phyloP scores from a whole-genome alignment of 2,797 vertebrate species.

The Pteronotus mesoamericanus region DNA sequence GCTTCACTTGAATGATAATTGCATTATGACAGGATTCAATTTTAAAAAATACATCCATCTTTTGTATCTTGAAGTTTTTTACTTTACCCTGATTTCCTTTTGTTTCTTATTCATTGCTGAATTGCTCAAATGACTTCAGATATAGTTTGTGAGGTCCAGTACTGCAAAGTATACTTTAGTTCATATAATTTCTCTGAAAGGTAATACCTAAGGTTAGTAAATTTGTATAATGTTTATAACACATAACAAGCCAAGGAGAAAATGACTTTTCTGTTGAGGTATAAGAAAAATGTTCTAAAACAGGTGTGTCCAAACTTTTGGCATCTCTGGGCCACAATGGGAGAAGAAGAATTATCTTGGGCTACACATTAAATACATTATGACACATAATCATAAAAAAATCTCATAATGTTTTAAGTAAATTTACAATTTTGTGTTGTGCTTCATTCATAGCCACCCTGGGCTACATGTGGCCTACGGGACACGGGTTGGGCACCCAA shows the following conservation, averaged over 20 bases:
- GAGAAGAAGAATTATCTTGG: no score
- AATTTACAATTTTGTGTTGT: no score
- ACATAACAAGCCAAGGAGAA: background rate
- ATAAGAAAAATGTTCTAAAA: background rate
- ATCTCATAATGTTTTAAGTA: no score
- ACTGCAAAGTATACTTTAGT: background rate
- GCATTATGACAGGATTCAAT: background rate
- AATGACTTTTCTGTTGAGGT: background rate
- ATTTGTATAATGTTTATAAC: background rate
- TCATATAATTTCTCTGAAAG: slow-evolving; percentile 26
- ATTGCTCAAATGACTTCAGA: background rate
- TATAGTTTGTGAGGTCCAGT: background rate
- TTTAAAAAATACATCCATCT: background rate
- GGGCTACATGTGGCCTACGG: no score
- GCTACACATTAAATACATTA: no score
- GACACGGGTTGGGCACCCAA: no score
- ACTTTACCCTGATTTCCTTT: slow-evolving; percentile 20
- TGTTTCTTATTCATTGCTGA: background rate
- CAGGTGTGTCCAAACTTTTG: no score
- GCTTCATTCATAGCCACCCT: no score
- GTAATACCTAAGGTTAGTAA: background rate
- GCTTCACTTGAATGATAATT: background rate
- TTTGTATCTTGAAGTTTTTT: background rate
- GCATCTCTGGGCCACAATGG: no score
- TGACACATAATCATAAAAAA: no score